Conservation (phyloP, 2,888 invertebrate genomes). For the Aspidiotus rigidus region DNA sequence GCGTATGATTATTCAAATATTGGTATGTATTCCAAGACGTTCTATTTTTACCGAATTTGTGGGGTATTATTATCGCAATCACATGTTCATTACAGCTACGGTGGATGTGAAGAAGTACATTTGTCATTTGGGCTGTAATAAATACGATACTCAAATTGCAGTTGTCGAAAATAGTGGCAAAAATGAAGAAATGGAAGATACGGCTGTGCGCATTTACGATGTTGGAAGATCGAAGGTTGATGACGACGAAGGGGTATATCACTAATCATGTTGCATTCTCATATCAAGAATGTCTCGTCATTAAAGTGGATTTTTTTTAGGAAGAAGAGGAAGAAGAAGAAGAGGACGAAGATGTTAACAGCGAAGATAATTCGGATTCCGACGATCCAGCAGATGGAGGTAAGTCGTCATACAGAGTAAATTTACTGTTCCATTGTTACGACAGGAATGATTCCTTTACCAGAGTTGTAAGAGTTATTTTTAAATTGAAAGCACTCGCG, state of each 20-base stretch:
- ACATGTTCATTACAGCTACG: constrained; percentile 55
- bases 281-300: constrained; percentile 16
- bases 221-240: constrained; percentile 78
- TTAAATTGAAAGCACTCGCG: no score
- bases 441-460: no score
- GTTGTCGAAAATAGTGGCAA: constrained; percentile 82
- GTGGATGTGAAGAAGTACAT: constrained; percentile 87
- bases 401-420: constrained; percentile 26
- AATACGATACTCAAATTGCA: constrained; percentile 76
- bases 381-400: constrained; percentile 46
- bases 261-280: background rate
- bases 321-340: constrained; percentile 53
- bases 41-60: background rate
- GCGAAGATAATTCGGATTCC: constrained; percentile 48
- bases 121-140: constrained; percentile 73
- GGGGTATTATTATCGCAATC: background rate
- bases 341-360: constrained; percentile 52
- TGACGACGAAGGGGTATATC: constrained; percentile 72
- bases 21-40: constrained; percentile 47
- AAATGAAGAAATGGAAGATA: constrained; percentile 76
- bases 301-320: constrained; percentile 39
- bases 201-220: constrained; percentile 82
- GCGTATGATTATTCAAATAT: constrained; percentile 89
- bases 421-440: no score
- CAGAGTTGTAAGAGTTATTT: no score